Percentiles rank a stretch among this genome's conserved stretches.
These are phyloP conservation scores for Leucania comma DNA, from an alignment of 2,888 invertebrate genomes.

Conservation along the genomic window DNA sequence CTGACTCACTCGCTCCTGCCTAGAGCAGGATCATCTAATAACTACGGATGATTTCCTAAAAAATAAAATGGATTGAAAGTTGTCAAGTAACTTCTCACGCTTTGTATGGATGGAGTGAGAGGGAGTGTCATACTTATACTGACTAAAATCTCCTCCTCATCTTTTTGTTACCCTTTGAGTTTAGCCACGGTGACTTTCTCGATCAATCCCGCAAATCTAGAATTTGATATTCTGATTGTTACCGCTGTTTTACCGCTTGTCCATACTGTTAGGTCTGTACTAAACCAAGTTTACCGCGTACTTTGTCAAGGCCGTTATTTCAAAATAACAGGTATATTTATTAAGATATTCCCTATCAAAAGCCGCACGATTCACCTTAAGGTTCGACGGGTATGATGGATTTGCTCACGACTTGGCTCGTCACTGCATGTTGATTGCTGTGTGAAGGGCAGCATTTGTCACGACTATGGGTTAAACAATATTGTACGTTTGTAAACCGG, in stretches of 20 bases:
- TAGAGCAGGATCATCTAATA: too few species aligned
- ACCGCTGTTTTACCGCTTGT: not conserved
- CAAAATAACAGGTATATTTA: conserved; percentile 33
- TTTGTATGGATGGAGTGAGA: too few species aligned
- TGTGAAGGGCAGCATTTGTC: conserved; percentile 45
- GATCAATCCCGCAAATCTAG: too few species aligned
- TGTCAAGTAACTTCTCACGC: too few species aligned
- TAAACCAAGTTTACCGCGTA: not conserved
- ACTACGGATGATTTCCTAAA: too few species aligned
- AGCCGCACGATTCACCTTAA: conserved; percentile 47
- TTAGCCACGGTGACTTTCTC: too few species aligned
- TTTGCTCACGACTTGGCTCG: conserved; percentile 55
- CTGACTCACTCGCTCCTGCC: too few species aligned
- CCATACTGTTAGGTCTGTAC: not conserved
- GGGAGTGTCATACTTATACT: too few species aligned
- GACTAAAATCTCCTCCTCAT: too few species aligned
- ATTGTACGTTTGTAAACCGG: not conserved
- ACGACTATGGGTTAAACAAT: conserved; percentile 33
- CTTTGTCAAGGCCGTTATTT: conserved; percentile 34
- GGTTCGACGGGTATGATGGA: conserved; percentile 39
- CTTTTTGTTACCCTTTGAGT: too few species aligned
- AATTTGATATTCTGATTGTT: conserved; percentile 9
- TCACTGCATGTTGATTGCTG: conserved; percentile 43
- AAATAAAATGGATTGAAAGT: too few species aligned
- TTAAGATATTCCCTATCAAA: conserved; percentile 25